Base-by-base conservation (phyloP, 92 coral and sea anemone species). In the Bergia puertoricense region DNA sequence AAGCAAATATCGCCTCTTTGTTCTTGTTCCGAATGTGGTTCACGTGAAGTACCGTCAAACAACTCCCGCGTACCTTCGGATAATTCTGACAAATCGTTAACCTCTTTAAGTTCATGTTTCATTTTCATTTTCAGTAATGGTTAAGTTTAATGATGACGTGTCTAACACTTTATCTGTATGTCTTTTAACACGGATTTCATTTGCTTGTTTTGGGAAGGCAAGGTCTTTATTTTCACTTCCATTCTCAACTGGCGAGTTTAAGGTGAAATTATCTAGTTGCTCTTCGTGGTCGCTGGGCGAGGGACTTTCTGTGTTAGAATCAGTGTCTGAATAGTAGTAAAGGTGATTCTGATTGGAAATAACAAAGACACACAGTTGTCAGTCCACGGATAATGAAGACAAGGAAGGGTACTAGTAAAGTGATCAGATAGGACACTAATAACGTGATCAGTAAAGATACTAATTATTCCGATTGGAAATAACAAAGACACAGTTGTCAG, bases 261-360 rank as follows among this genome's bases (percentile, higher is more conserved):
- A 44, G 8, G 78, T 16, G 71, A 8, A 7, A 40, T 16, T 84
- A 42, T 46, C 66, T 71, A 68, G 36, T 48, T 37, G 87, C 20
- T 84, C 79, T 51, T 84, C 87, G 45, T 84, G 67, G 36, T 71
- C 68, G 45, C 87, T 84, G 44, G 87, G 46, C 41, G 38, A 50
- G 66, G 87, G 54, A 18, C 59, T 71, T 50, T 48, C 87, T 23
- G 87, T 48, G 76, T 66, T 82, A 40, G 56, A 82, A 41, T 66
- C 86, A 45, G 23, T 82, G 43, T 84, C 87, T 72, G 87, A 71
- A 56, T 48, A 18, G 79, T 84, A 84, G 36, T 68, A 50, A 38
- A 6, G 36, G 79, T 30, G 4, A 20, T 71, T 84, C 87, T 84
- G 87, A 69, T 69, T 72, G 65, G 74, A 84, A 84, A 42, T 14